phyloP scores from a whole-genome alignment of 2,113 vertebrate species.

The Gasterosteus nipponicus region DNA sequence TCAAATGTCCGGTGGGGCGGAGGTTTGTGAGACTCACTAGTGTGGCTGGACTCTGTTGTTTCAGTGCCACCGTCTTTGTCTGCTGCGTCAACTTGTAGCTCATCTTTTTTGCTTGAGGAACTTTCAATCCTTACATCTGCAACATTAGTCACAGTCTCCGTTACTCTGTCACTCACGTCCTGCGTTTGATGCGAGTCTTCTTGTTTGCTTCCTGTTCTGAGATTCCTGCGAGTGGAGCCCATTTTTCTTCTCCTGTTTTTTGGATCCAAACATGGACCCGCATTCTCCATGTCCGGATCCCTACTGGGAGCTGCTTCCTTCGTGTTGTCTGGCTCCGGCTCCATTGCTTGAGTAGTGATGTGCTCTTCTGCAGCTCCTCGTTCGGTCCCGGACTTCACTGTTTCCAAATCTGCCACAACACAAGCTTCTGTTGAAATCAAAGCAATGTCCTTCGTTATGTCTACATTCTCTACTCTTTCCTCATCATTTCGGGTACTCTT shows the following conservation, averaged over 20 bases:
- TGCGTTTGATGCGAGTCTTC: slow-evolving; percentile 33
- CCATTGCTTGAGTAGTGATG: background rate
- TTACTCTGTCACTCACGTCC: slow-evolving; percentile 16
- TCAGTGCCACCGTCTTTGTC: slow-evolving; percentile 20
- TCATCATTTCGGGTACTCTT: slow-evolving; percentile 6
- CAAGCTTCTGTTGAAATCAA: background rate
- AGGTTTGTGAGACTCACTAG: slow-evolving; percentile 2
- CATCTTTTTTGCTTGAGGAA: slow-evolving; percentile 6
- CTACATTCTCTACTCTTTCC: background rate
- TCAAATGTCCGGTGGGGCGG: slow-evolving; percentile 7
- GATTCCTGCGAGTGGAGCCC: slow-evolving; percentile 67
- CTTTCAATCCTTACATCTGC: background rate
- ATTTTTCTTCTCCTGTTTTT: slow-evolving; percentile 59
- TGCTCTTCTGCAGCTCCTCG: slow-evolving; percentile 8
- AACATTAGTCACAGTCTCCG: background rate
- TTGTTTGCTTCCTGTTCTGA: slow-evolving; percentile 12
- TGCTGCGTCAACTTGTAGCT: background rate
- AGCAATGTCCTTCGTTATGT: background rate
- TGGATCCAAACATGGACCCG: slow-evolving; percentile 31
- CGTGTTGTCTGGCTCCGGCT: background rate
- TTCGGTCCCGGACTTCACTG: background rate
- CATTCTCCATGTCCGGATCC: slow-evolving; percentile 6
- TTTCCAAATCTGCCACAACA: slow-evolving; percentile 18
- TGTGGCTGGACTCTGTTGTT: slow-evolving; percentile 21
- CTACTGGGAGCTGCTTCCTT: slow-evolving; percentile 17